Conservation (phyloP, 64 coral and sea anemone species). For the Porites lutea region DNA sequence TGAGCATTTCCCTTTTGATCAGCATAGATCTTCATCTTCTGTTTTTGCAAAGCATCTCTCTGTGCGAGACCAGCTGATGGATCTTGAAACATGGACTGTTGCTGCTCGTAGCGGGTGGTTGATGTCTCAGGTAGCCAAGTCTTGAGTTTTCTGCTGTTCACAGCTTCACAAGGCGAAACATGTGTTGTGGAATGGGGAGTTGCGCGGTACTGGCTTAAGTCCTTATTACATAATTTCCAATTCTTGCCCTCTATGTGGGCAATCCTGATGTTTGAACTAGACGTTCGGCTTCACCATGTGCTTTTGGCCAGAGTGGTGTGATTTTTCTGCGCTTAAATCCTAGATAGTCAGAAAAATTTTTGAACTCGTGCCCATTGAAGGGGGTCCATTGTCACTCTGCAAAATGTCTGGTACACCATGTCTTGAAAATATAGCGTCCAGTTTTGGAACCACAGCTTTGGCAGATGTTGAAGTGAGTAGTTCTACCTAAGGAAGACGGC, state of each 20-base stretch:
- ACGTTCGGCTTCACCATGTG: conserved; percentile 42
- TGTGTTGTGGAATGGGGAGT: conserved; percentile 67
- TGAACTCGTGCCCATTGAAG: conserved; percentile 49
- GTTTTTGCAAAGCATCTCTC: not conserved
- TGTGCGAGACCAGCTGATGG: too few relatives aligned
- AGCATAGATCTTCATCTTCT: conserved; percentile 21
- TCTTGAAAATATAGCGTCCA: conserved; percentile 58
- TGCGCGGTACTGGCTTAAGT: conserved; percentile 70
- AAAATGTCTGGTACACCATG: conserved; percentile 40
- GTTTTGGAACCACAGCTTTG: conserved; percentile 35
- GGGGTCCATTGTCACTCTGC: conserved; percentile 58
- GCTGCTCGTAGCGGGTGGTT: not conserved
- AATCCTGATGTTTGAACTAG: conserved; percentile 2
- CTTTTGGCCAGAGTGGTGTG: conserved; percentile 41
- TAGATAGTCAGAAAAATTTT: conserved; percentile 21
- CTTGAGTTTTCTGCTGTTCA: conserved; percentile 73
- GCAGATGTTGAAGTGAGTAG: conserved; percentile 26
- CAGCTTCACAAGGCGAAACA: conserved; percentile 68
- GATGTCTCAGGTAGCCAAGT: conserved; percentile 53
- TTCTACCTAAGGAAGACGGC: conserved; percentile 47
- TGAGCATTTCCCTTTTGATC: conserved; percentile 1
- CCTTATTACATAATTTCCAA: conserved; percentile 69
- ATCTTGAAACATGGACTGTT: too few relatives aligned
- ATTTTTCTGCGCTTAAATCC: conserved; percentile 49
- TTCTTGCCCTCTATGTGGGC: conserved; percentile 52